Base-by-base conservation (phyloP, 2,888 invertebrate genomes). In the Parascotia fuliginaria region DNA sequence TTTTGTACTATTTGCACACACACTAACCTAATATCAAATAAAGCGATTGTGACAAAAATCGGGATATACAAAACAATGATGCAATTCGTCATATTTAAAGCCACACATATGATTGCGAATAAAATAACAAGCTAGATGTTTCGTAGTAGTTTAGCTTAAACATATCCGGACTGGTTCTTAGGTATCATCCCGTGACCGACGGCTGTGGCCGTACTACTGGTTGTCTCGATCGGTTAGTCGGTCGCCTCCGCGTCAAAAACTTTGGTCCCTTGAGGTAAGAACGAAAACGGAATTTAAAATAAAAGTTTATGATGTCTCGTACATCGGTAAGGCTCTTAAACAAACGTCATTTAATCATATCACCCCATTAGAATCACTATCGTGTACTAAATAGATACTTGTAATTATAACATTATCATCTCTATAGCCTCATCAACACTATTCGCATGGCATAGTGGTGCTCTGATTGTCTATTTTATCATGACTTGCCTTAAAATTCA, bases 191-290 rank as follows among this genome's bases (percentile, higher is more conserved):
- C 73, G 84, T 87, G 60, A 83, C 88, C 57, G 89, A 89, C 84
- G 86, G 87, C 83, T 87, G 89, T 73, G 85, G 83, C 85, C 85
- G 84, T 77, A 82, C 85, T 55, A 75, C 85, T 74, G 77, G 86
- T 87, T 89, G 87, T 87, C 83, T 90, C 79, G 85, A 81, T 84
- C 87, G 88, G 63, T 83, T 89, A 75, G 75, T 87, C 89, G 83
- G 83, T 80, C 88, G 84, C 61, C 89, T 89, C 69, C 89, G 87
- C 67, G 81, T 89, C 89, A 89, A 89, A 90, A 89, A 87, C 86
- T 77, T 89, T 87, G 86, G 81, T 87, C 87, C 83, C 75, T 81
- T 83, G 83, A 90, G 90, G 90, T 90, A 90, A 90, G 89, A 82
- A 79, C 71, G 79, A 74, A 61, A 68, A 72, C 65, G 69, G 66